A percentile compares a stretch with the other conserved stretches of the same genome.
These are phyloP conservation scores for Euspilapteryx auroguttella DNA, from an alignment of 2,888 invertebrate genomes.

Conservation along the genomic window DNA sequence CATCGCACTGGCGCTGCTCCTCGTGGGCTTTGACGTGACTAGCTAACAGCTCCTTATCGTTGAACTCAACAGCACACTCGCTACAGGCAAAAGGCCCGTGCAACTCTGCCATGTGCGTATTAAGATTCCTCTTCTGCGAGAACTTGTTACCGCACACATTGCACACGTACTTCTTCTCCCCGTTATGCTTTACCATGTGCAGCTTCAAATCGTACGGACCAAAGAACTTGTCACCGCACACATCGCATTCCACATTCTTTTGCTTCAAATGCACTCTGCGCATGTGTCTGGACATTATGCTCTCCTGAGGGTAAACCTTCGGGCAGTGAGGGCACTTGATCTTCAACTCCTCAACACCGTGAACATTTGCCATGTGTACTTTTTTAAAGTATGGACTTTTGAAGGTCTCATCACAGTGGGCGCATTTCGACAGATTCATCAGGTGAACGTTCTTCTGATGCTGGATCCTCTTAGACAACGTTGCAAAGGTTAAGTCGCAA, in stretches of 20 bases:
- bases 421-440: constrained; percentile 53
- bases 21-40: no score
- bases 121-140: constrained; percentile 45
- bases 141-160: constrained; percentile 42
- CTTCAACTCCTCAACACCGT: constrained; percentile 31
- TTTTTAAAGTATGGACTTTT: constrained; percentile 40
- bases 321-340: constrained; percentile 48
- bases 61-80: no score
- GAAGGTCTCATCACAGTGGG: constrained; percentile 35
- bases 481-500: constrained; percentile 48
- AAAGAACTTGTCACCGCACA: constrained; percentile 45
- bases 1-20: no score
- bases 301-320: constrained; percentile 41
- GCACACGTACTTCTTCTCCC: constrained; percentile 49
- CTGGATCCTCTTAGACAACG: constrained; percentile 41
- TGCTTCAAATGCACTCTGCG: constrained; percentile 41
- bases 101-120: constrained; percentile 28
- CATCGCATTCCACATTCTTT: constrained; percentile 32
- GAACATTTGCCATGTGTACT: constrained; percentile 38
- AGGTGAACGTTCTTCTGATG: constrained; percentile 48
- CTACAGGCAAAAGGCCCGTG: no score
- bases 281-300: constrained; percentile 49
- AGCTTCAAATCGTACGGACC: constrained; percentile 50
- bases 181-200: constrained; percentile 50
- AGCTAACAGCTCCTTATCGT: no score